phyloP scores from a whole-genome alignment of 2,113 vertebrate genomes.

The Anhinga rufa region DNA sequence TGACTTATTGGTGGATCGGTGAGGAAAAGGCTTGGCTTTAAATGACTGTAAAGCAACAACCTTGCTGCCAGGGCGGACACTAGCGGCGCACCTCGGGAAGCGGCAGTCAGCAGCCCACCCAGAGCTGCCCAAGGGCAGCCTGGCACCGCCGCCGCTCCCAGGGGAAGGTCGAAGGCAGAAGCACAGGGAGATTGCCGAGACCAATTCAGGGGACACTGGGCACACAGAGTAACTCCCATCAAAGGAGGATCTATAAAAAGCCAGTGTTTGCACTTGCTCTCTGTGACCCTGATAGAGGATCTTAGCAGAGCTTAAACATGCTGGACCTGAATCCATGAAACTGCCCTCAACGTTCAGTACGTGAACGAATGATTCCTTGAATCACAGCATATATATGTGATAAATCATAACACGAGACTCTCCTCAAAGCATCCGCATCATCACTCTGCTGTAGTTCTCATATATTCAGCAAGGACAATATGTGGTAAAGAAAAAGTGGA shows the following conservation, averaged over 20 bases:
- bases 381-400: background rate
- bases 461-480: background rate
- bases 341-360: background rate
- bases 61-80: background rate
- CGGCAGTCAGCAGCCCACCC: background rate
- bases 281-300: background rate
- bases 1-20: background rate
- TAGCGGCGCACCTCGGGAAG: fast-evolving
- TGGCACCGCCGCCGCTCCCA: fast-evolving
- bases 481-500: background rate
- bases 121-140: background rate
- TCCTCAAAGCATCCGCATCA: background rate
- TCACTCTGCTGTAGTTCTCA: background rate
- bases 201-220: too few relatives aligned
- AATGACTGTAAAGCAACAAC: background rate
- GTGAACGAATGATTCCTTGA: background rate
- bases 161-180: background rate
- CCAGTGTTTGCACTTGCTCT: background rate
- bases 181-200: background rate
- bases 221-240: background rate
- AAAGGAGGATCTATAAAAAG: background rate
- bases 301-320: background rate
- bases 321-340: background rate
- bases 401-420: background rate
- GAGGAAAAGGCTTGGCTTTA: background rate